A percentile compares a stretch with the other conserved stretches of the same genome.
phyloP scores from a whole-genome alignment of 2,797 vertebrate species.

The Chanos chanos region DNA sequence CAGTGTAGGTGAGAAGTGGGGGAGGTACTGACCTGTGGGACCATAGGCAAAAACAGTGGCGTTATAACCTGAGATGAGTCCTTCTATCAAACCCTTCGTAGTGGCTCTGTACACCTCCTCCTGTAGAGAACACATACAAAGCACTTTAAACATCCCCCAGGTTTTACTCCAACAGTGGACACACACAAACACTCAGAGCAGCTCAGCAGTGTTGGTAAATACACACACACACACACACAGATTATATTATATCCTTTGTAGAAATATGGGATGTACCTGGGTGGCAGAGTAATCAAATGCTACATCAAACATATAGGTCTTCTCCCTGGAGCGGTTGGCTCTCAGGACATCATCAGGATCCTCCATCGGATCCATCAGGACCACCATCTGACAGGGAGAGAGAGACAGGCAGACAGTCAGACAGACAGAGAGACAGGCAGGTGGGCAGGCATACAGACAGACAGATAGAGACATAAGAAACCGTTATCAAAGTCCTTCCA shows the following conservation, averaged over 20 bases:
- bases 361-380: conserved; percentile 89
- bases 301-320: conserved; percentile 88
- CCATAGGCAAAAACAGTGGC: conserved; percentile 92
- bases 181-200: neutral
- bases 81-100: conserved; percentile 82
- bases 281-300: conserved; percentile 85
- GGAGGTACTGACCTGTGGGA: conserved; percentile 78
- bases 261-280: conserved; percentile 67
- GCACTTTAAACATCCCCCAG: neutral
- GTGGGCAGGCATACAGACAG: neutral
- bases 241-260: too few relatives aligned
- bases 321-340: conserved; percentile 86
- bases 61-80: conserved; percentile 88
- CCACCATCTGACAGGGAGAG: conserved; percentile 76
- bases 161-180: neutral
- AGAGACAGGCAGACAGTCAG: neutral
- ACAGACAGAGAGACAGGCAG: conserved; percentile 11
- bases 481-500: neutral
- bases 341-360: conserved; percentile 82
- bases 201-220: neutral
- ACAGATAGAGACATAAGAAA: neutral
- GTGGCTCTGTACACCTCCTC: conserved; percentile 88
- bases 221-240: conserved; percentile 1
- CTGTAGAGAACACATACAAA: conserved; percentile 54
- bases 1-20: neutral